Base-by-base conservation (phyloP, 2,113 vertebrate species). In the Phaethornis superciliosus region DNA sequence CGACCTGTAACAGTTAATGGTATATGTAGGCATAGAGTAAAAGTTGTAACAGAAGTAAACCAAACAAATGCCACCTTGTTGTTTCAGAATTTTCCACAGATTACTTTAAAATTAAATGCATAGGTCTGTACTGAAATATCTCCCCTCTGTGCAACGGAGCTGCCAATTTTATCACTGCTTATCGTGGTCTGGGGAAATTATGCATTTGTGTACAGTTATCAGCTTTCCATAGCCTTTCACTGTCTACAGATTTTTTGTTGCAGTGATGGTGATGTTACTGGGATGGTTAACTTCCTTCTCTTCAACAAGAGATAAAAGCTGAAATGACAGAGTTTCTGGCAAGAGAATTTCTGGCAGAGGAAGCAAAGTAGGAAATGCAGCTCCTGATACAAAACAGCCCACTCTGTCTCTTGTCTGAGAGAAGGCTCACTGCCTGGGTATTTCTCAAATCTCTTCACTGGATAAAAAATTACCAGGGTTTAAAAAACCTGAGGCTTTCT, bases 281-380 rank as follows among this genome's bases (percentile, higher is more conserved):
- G 80, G 75, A 88, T 64, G 68, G 71, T 81, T 94, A 95, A 90
- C 77, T 88, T 87, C 83, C 51, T 88, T 89, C 78, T 46, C 46
- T 44, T 63, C 75, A 85, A 65, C 81, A 91, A 58, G 55, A 88
- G 70, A 92, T 74, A 91, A 82, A 94, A 94, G 67, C 67, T 77
- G 63, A 96, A 95, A 85, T 74, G 78, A 94, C 84, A 91, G 79
- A 88, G 63, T 80, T 96, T 89, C 85, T 95, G 89, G 91, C 89
- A 92, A 70, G 68, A 91, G 32, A 83, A 82, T 91, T 95, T 95
- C 91, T 95, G 91, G 80, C 93, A 87, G 81, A 87, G 10, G 24
- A 87, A 80, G 67, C 28, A 85, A 91, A 95, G 79, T 91, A 94
- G 91, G 91, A 96, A 96, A 94, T 59, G 37, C 63, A 89, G 55